Base-by-base conservation (phyloP, 2,113 vertebrate genomes). In the Elanus axillaris region DNA sequence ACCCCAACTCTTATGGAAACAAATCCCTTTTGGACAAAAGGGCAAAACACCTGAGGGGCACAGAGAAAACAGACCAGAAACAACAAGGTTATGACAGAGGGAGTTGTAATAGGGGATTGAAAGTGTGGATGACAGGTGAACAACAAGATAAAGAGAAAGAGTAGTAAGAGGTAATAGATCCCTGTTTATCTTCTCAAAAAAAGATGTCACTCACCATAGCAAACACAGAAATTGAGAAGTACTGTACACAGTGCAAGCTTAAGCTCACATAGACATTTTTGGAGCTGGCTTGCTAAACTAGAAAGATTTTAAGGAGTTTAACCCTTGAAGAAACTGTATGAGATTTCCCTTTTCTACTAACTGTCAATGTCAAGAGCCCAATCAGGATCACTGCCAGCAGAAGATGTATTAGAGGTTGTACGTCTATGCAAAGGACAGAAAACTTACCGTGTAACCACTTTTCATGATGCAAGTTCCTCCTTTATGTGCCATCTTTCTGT, bases 261-360 rank as follows among this genome's bases (percentile, higher is more conserved):
- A 91, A 84, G 42, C 19, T 76, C 10, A 2, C 27, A 36, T 1
- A n/a, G 13, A 47, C 6, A 29, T 79, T 94, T 91, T 62, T 26
- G 53, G 88, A 77, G 25, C 38, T 86, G 53, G 2, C 15, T 90
- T 73, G 45, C 40, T 90, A 74, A 83, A 82, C 42, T 47, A 47
- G 12, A 43, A 38, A 58, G 42, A 74, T 80, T 97, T 90, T 55
- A 71, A 94, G 29, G 17, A 53, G 18, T 90, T 83, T 79, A 88
- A 86, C 58, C 13, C 48, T 47, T 43, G 38, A 48, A 55, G 38
- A 62, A 62, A 29, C 67, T 71, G 32, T 4, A 25, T 45, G 45
- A 83, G 47, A 31, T 73, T 71, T 59, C 8, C 22, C 12, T 11
- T 55, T 90, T 83, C 25, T 32, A 27, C 18, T 72, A 23, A 42